Evolutionary conservation across 2,113 vertebrate species (phyloP).

Genomic region (Oxyura jamaicensis): DNA sequence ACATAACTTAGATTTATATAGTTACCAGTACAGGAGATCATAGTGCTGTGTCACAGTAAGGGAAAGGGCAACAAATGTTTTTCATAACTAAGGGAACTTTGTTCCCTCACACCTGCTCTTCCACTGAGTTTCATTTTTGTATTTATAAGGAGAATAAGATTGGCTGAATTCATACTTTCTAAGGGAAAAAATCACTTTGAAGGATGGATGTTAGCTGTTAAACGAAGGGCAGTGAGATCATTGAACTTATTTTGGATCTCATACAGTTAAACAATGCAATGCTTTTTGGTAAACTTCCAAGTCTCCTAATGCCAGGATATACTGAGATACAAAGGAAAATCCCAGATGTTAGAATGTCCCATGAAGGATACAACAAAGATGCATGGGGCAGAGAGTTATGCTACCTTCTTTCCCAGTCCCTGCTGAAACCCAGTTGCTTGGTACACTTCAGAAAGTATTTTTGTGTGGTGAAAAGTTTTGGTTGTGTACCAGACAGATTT

Average conservation of each 20-base stretch:
- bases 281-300: conserved; percentile 21
- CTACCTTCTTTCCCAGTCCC: neutral
- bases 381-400: neutral
- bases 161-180: neutral
- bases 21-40: neutral
- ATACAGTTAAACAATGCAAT: neutral
- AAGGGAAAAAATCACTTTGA: neutral
- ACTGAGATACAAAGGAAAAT: conserved; percentile 22
- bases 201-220: neutral
- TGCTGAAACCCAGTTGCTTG: neutral
- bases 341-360: neutral
- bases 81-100: neutral
- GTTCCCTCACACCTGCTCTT: neutral
- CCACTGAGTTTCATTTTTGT: neutral
- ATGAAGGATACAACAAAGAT: neutral
- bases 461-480: neutral
- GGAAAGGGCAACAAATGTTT: neutral
- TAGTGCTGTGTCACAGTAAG: neutral
- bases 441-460: neutral
- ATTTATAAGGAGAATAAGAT: neutral
- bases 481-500: neutral
- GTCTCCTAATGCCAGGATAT: neutral
- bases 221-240: neutral
- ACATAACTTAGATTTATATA: conserved; percentile 1
- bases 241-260: neutral